These are phyloP conservation scores for Channa striata DNA, from an alignment of 2,797 vertebrate genomes.

Conservation along the genomic window DNA sequence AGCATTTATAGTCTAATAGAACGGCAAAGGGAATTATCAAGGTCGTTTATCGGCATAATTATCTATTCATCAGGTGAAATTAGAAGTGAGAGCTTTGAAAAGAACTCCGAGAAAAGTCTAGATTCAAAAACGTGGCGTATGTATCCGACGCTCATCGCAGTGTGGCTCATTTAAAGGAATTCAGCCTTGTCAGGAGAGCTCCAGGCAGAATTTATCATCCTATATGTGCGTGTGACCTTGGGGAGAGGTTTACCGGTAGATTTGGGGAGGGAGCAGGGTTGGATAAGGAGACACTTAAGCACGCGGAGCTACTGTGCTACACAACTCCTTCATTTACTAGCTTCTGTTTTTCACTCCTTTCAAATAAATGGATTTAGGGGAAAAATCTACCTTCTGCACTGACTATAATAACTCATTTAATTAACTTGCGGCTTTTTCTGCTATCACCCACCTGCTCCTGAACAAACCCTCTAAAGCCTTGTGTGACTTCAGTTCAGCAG, in stretches of 20 bases:
- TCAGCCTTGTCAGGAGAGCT: conserved; percentile 71
- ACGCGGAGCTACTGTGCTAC: conserved; percentile 43
- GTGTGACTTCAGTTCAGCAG: not conserved
- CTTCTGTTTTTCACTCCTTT: conserved; percentile 56
- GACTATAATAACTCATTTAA: conserved; percentile 60
- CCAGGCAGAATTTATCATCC: conserved; percentile 75
- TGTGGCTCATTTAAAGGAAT: conserved; percentile 50
- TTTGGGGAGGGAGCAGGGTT: conserved; percentile 49
- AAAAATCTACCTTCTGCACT: conserved; percentile 42
- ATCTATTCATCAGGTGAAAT: conserved; percentile 12
- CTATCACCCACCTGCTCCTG: conserved; percentile 26
- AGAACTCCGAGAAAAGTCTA: conserved; percentile 3
- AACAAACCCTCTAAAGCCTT: conserved; percentile 19
- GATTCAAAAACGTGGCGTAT: conserved; percentile 21
- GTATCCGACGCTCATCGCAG: conserved; percentile 6
- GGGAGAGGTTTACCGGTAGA: conserved; percentile 74
- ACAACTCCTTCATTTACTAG: conserved; percentile 51
- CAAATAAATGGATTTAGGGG: conserved; percentile 57
- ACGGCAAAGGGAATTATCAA: conserved; percentile 12
- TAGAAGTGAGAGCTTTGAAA: not conserved
- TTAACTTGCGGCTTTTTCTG: conserved; percentile 49
- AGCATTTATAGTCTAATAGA: conserved; percentile 9
- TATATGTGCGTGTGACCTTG: conserved; percentile 75
- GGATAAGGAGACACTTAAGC: conserved; percentile 51
- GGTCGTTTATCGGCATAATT: conserved; percentile 31